Evolutionary conservation across 2,797 vertebrate genomes (phyloP), one percentile per base, ranked within the genome.

Genomic region (Cichlasoma orientale): DNA sequence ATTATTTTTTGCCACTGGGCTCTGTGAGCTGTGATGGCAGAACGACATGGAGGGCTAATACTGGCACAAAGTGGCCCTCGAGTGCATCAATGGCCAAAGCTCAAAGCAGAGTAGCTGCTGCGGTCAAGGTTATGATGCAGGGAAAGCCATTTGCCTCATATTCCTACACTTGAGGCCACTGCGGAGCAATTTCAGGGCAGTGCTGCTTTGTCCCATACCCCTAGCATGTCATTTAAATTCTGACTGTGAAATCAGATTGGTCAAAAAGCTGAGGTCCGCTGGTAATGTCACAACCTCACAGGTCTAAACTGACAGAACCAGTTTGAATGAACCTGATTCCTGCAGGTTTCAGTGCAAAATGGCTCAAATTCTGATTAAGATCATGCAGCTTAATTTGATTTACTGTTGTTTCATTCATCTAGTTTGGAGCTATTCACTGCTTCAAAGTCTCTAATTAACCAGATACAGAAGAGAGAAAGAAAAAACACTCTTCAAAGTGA

Each of bases 91-190:
- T 73, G 88, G 87, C 88, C 86, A 82, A 75, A 90, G 90, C 89
- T 92, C 86, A 86, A 77, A 88, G 79, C 90, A 72, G 79, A 82
- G 77, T 77, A 77, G 88, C 80, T 84, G 52, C 90, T 53, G 73
- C 56, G 90, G 94, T 94, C 93, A 95, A 95, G 95, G 95, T 95
- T 93, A 93, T 82, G 84, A 87, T 87, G 88, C 91, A 87, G 84
- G 78, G 78, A 82, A 88, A 92, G 88, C 91, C 89, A 86, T 88
- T 92, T 82, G 82, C 84, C 87, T 92, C 78, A 55, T 87, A 85
- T 89, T 86, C 74, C 82, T 66, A 44, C 3, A 80, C 89, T 88
- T 55, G 44, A 72, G 76, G 89, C 86, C 81, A 73, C 66, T 23
- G 81, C 66, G 77, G 79, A 85, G 85, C 83, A 73, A 81, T 92